Base-by-base conservation (phyloP, 1,140 invertebrate species). In the Trichonephila clavata region DNA sequence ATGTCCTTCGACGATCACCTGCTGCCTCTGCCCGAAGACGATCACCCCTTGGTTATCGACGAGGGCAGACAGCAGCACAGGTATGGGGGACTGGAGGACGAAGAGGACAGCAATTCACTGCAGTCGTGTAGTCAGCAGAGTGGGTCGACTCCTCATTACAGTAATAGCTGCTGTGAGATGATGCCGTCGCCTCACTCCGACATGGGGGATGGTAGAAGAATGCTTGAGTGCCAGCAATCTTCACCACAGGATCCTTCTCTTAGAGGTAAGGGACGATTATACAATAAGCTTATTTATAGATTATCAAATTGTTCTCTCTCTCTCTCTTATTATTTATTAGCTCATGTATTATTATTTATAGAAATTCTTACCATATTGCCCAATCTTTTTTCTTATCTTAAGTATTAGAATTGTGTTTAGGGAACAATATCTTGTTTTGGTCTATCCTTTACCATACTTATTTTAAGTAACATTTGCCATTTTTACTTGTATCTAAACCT, bases 21-120 rank as follows among this genome's bases (percentile, higher is more conserved):
- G 20, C 59, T 94, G 50, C 94, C 94, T 21, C 27, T 94, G 27
- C 93, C 94, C 1, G 93, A 94, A 80, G 94, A 94, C n/a, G 94
- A 94, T 63, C 94, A 86, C 10, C 93, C 93, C 10, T 61, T 94
- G 43, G 94, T 94, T 57, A 94, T 94, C n/a, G 94, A 94, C 59
- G 94, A 94, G 43, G 86, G 93, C 16, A 32, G 91, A 13, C 90
- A 83, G 77, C 81, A 86, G 61, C 91, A 92, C n/a, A 50, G 83
- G 81, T 88, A 88, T 27, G 83, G 83, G 6, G 86, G 90, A 20
- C 39, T 92, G 20, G 92, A 93, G 6, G 92, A 93, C 18, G 92
- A 93, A n/a, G 92, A 93, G 39, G 92, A 93, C 59, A 93, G 92
- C 59, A 93, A 88, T 27, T 93, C 92, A 1, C 43, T 93, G 57